phyloP scores from a whole-genome alignment of 2,113 vertebrate genomes.

The Lepus europaeus region DNA sequence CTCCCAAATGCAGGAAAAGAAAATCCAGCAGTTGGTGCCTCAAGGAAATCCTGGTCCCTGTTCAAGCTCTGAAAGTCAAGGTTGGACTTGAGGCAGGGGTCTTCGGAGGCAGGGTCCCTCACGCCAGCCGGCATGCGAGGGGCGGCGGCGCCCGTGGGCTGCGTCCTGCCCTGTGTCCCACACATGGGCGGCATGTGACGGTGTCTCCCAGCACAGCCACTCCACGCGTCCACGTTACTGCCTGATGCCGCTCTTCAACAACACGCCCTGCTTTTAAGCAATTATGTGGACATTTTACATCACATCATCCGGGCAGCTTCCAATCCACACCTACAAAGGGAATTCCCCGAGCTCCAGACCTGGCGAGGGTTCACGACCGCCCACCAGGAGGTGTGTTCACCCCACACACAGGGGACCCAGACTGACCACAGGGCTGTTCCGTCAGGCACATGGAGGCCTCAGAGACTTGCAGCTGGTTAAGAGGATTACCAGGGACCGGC shows the following conservation, averaged over 20 bases:
- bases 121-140: too few species aligned
- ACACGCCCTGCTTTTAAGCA: background rate
- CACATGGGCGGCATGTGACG: accelerated
- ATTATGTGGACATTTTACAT: accelerated
- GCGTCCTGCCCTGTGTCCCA: accelerated
- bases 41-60: background rate
- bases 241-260: too few species aligned
- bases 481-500: too few species aligned
- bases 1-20: background rate
- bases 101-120: too few species aligned
- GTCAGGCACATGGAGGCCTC: background rate
- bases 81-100: background rate
- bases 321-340: background rate
- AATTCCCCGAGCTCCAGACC: background rate
- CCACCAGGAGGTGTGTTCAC: too few species aligned
- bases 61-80: background rate
- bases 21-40: background rate
- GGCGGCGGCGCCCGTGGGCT: accelerated
- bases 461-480: accelerated
- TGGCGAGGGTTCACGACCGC: too few species aligned
- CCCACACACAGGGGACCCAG: accelerated
- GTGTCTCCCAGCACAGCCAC: background rate
- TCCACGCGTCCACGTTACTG: too few species aligned
- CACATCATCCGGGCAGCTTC: background rate
- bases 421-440: accelerated